Percentiles rank a stretch among this genome's conserved stretches.
Evolutionary conservation across 1,140 invertebrate genomes (phyloP).

Genomic region (Microvelia longipes): DNA sequence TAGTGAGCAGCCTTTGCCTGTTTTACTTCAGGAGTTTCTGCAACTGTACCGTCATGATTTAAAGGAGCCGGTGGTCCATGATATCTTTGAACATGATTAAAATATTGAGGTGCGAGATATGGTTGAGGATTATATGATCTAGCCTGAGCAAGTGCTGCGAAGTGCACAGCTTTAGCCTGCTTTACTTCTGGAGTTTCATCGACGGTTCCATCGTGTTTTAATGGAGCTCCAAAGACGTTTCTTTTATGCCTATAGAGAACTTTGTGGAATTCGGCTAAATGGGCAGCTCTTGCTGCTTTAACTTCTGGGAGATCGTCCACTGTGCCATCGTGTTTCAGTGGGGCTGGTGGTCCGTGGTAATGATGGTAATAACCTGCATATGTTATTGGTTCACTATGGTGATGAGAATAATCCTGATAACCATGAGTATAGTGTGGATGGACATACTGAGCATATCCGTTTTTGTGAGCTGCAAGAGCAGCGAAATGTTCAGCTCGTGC

Average conservation of each 20-base stretch:
- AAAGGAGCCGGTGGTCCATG: no score
- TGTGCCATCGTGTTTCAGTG: conserved; percentile 2
- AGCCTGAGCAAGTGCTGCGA: no score
- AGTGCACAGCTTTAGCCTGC: no score
- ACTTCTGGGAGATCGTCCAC: neutral
- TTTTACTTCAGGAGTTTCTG: no score
- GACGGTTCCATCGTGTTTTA: no score
- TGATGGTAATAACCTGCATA: neutral
- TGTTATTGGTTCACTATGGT: neutral
- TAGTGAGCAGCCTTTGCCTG: no score
- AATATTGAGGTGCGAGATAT: no score
- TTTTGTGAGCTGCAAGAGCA: neutral
- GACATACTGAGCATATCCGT: neutral
- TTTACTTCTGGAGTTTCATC: no score
- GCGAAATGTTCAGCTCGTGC: conserved; percentile 1
- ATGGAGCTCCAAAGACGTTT: no score
- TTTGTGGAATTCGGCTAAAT: neutral
- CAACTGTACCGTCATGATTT: no score
- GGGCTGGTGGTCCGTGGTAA: conserved; percentile 2
- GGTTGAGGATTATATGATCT: no score
- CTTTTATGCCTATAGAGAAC: neutral
- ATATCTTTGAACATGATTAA: no score
- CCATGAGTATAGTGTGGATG: neutral
- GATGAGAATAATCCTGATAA: neutral
- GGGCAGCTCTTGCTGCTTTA: neutral